phyloP scores from a whole-genome alignment of 2,113 vertebrate genomes.

The Delphinus delphis region DNA sequence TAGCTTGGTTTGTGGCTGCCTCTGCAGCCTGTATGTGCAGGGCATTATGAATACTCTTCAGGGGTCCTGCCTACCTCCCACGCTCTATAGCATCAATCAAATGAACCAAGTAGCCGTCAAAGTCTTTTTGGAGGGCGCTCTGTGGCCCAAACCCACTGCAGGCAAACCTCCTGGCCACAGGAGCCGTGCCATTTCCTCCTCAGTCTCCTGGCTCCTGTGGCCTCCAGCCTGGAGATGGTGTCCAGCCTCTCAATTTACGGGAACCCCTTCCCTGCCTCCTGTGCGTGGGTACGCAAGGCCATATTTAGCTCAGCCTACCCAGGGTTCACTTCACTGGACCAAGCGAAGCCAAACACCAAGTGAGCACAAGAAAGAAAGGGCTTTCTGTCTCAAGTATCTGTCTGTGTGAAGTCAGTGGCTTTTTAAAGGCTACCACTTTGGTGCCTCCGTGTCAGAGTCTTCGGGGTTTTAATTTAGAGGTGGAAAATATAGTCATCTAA shows the following conservation, averaged over 20 bases:
- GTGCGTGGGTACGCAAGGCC: neutral
- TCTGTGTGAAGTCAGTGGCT: constrained; percentile 63
- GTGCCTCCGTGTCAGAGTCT: constrained; percentile 54
- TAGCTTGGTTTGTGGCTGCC: constrained; percentile 55
- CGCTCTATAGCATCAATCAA: constrained; percentile 60
- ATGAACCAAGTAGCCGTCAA: constrained; percentile 57
- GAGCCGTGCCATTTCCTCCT: constrained; percentile 60
- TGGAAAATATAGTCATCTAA: constrained; percentile 40
- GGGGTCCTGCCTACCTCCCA: constrained; percentile 28
- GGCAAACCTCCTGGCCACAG: constrained; percentile 59
- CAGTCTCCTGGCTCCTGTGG: constrained; percentile 6
- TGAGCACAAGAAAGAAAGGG: constrained; percentile 70
- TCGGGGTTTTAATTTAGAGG: constrained; percentile 58
- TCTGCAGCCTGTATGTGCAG: constrained; percentile 40
- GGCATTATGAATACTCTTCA: constrained; percentile 54
- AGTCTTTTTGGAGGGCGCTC: constrained; percentile 28
- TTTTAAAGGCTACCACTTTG: constrained; percentile 67
- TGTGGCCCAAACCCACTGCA: constrained; percentile 43
- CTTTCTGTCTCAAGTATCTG: constrained; percentile 70
- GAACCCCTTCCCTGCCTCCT: constrained; percentile 25
- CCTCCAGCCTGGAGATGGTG: neutral
- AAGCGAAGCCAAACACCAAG: constrained; percentile 66
- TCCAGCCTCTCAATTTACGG: constrained; percentile 47
- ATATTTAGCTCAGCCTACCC: constrained; percentile 62
- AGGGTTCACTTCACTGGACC: constrained; percentile 47